Conservation (phyloP, 2,888 invertebrate species). For the Plebejus anna region DNA sequence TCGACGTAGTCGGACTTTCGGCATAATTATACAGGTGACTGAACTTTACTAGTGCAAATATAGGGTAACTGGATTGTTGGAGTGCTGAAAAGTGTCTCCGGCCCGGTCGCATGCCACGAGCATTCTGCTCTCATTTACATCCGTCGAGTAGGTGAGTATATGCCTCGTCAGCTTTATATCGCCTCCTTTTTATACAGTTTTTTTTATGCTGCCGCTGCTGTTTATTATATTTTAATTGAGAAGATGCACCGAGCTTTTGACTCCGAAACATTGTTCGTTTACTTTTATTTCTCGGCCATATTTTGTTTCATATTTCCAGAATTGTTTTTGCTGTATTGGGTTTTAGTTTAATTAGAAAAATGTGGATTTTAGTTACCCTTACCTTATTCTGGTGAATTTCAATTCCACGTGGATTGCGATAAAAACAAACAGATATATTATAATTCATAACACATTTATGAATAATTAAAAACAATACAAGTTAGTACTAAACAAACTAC, state of each 20-base stretch:
- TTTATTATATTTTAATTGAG: constrained; percentile 9
- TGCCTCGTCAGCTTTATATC: constrained; percentile 58
- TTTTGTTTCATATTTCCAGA: background rate
- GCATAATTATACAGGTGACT: constrained; percentile 40
- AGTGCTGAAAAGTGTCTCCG: constrained; percentile 56
- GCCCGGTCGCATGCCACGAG: constrained; percentile 49
- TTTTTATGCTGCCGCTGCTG: constrained; percentile 25
- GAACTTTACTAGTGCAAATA: constrained; percentile 51
- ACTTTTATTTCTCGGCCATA: background rate
- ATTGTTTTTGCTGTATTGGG: background rate
- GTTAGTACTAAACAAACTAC: too few relatives aligned
- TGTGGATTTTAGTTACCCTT: background rate
- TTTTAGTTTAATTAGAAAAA: background rate
- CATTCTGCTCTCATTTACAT: constrained; percentile 64
- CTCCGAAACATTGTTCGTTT: background rate
- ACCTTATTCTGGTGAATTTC: background rate
- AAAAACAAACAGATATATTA: background rate
- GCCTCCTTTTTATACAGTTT: constrained; percentile 47
- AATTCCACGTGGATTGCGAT: background rate
- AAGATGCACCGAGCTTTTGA: background rate
- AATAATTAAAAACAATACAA: background rate
- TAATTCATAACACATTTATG: background rate
- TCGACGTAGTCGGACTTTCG: constrained; percentile 28
- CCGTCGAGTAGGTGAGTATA: constrained; percentile 66
- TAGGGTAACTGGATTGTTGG: constrained; percentile 65